Evolutionary conservation across 1,140 invertebrate species (phyloP).

Genomic region (Metopolophium dirhodum): DNA sequence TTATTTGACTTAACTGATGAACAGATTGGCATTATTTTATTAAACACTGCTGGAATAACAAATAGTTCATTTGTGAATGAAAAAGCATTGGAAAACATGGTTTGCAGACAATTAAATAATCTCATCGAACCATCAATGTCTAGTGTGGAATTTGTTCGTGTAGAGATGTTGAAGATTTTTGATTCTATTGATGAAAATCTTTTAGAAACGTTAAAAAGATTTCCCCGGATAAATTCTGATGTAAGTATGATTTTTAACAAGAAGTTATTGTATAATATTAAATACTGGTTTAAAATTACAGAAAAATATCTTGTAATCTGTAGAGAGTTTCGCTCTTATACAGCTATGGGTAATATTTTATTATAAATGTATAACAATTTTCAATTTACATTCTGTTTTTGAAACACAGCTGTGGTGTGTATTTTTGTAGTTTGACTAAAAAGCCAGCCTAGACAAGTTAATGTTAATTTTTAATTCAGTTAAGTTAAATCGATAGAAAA

Average conservation of each 20-base stretch:
- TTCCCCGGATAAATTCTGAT: not conserved
- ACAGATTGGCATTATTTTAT: slow-evolving; percentile 75
- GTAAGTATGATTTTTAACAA: not conserved
- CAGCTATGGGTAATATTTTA: no score
- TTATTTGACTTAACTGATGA: slow-evolving; percentile 68
- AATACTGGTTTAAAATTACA: no score
- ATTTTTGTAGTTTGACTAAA: no score
- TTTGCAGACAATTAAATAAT: slow-evolving; percentile 74
- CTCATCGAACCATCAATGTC: slow-evolving; percentile 73
- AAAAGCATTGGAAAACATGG: slow-evolving; percentile 75
- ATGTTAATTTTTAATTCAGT: no score
- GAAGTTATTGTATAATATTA: no score
- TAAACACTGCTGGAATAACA: slow-evolving; percentile 74
- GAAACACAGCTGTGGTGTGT: no score
- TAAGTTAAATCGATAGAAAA: no score
- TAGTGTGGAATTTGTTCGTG: slow-evolving; percentile 77
- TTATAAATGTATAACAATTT: no score
- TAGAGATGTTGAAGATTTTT: slow-evolving; percentile 68
- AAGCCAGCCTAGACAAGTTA: no score
- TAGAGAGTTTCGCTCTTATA: no score
- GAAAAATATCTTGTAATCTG: no score
- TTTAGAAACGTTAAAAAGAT: not conserved
- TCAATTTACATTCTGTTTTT: no score
- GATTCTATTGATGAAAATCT: not conserved
- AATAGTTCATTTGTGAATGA: slow-evolving; percentile 77